These are phyloP conservation scores for Bellardia bayeri DNA, from an alignment of 2,888 invertebrate species.

Conservation along the genomic window DNA sequence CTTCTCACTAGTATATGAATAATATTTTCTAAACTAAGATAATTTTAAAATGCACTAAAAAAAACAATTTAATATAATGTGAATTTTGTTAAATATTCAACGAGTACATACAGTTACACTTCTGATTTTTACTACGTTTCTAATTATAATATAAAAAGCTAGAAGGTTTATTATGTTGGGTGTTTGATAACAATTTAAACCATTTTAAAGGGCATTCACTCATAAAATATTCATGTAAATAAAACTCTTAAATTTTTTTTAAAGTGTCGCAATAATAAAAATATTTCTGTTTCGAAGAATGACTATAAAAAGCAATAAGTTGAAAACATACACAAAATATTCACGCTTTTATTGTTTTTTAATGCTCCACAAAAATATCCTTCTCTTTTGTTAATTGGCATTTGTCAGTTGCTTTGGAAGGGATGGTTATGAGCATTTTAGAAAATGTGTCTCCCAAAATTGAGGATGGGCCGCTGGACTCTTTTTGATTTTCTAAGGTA, in stretches of 20 bases:
- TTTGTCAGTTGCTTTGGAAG: conserved; percentile 25
- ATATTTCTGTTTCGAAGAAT: not conserved
- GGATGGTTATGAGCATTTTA: not conserved
- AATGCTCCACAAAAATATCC: not conserved
- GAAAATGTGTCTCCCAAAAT: not conserved
- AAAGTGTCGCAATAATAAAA: conserved; percentile 21
- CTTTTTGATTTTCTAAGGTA: not conserved
- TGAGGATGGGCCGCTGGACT: not conserved
- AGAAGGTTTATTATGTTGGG: no score
- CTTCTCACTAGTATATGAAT: no score
- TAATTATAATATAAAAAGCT: no score
- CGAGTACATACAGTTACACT: no score
- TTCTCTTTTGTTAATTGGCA: conserved; percentile 48
- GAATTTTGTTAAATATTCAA: no score
- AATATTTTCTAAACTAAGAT: no score
- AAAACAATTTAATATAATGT: no score
- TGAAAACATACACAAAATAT: not conserved
- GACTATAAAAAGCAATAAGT: not conserved
- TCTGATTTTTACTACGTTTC: no score
- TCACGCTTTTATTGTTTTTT: conserved; percentile 25
- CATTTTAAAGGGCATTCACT: not conserved
- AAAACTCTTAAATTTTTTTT: not conserved
- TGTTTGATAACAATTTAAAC: not conserved
- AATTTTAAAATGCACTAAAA: no score
- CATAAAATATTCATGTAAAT: conserved; percentile 1